Conservation (phyloP, 2,797 vertebrate genomes). For the Botia almorhae region DNA sequence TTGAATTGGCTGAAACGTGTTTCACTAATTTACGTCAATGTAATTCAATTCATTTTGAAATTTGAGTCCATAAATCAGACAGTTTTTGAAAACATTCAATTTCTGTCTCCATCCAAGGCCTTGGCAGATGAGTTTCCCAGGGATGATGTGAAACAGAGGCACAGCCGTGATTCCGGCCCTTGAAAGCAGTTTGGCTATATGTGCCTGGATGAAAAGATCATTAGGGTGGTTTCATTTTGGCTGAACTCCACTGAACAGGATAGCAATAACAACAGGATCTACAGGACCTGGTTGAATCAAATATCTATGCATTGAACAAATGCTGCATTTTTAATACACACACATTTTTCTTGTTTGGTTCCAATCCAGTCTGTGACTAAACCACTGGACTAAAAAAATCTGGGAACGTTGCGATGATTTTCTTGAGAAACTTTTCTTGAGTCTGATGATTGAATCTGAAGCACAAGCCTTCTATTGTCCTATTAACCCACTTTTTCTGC, state of each 20-base stretch:
- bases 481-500: too few relatives aligned
- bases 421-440: too few relatives aligned
- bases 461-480: too few relatives aligned
- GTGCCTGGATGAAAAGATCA: constrained; percentile 38
- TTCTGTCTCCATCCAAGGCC: constrained; percentile 8
- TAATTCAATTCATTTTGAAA: neutral
- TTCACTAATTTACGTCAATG: neutral
- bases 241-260: constrained; percentile 16
- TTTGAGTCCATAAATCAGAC: neutral
- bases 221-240: constrained; percentile 37
- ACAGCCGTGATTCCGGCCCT: constrained; percentile 20
- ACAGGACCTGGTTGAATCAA: neutral
- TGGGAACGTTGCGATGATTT: too few relatives aligned
- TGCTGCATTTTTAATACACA: too few relatives aligned
- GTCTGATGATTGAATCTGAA: too few relatives aligned
- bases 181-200: constrained; percentile 35
- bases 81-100: constrained; percentile 10
- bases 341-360: too few relatives aligned
- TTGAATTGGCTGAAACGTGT: neutral
- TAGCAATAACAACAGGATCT: neutral
- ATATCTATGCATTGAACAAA: neutral
- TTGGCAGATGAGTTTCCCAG: constrained; percentile 32
- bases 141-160: constrained; percentile 25
- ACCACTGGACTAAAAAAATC: neutral
- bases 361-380: too few relatives aligned